These are phyloP conservation scores for Melospiza melodia DNA, from an alignment of 2,113 vertebrate species.

Conservation along the genomic window DNA sequence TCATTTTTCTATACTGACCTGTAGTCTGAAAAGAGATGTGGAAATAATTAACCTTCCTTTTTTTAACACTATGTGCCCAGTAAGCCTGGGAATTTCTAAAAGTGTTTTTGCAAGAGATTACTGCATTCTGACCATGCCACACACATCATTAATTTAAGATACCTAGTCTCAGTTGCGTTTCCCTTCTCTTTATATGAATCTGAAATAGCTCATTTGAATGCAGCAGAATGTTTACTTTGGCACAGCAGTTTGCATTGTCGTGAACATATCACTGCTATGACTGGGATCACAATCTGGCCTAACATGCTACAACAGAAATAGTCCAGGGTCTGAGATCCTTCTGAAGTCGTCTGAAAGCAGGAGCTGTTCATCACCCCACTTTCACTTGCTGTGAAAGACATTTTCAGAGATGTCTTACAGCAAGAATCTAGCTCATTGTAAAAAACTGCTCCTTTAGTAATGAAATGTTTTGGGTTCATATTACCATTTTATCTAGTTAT, in stretches of 20 bases:
- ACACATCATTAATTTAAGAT: neutral
- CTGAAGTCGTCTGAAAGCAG: neutral
- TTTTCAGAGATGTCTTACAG: neutral
- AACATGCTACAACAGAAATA: neutral
- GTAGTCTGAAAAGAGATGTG: neutral
- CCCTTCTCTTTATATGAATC: neutral
- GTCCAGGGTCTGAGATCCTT: neutral
- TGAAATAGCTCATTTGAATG: neutral
- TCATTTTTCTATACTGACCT: neutral
- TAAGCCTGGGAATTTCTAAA: neutral
- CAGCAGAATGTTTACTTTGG: neutral
- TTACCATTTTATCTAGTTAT: neutral
- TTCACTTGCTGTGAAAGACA: neutral
- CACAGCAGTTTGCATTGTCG: neutral
- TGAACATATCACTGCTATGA: neutral
- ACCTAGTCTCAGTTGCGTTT: neutral
- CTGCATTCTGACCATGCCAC: neutral
- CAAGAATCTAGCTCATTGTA: neutral
- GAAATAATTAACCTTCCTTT: neutral
- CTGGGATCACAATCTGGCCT: neutral
- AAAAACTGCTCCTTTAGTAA: neutral
- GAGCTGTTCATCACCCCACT: neutral
- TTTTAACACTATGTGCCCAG: neutral
- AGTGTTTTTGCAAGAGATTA: neutral
- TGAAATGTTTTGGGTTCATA: neutral